A percentile compares a stretch with the other conserved stretches of the same genome.
Evolutionary conservation across 1,140 invertebrate genomes (phyloP).

Genomic region (Zaprionus gabonicus): DNA sequence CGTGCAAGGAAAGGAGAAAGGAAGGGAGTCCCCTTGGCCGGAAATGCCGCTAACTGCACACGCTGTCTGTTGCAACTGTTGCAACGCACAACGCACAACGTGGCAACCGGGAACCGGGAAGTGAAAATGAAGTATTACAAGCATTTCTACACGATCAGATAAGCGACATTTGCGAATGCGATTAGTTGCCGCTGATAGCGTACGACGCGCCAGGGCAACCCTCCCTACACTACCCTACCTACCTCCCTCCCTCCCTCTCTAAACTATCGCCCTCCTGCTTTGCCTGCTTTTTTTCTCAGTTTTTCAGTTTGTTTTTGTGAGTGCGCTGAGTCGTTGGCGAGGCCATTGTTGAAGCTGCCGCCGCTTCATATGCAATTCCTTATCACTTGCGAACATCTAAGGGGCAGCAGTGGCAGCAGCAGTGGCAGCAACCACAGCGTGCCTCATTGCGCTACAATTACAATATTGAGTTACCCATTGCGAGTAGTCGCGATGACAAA

Average conservation of each 20-base stretch:
- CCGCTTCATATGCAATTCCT: slow-evolving; percentile 73
- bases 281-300: not conserved
- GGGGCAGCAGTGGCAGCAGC: slow-evolving; percentile 54
- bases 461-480: slow-evolving; percentile 84
- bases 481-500: slow-evolving; percentile 36
- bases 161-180: slow-evolving; percentile 83
- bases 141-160: slow-evolving; percentile 84
- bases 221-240: slow-evolving; percentile 22
- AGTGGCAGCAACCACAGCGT: slow-evolving; percentile 50
- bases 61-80: slow-evolving; percentile 69
- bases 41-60: slow-evolving; percentile 82
- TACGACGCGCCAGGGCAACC: slow-evolving; percentile 46
- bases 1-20: not conserved
- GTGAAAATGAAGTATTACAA: slow-evolving; percentile 84
- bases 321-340: slow-evolving; percentile 34
- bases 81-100: slow-evolving; percentile 40
- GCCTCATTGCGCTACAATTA: slow-evolving; percentile 84
- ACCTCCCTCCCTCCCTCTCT: slow-evolving; percentile 13
- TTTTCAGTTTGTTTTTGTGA: slow-evolving; percentile 31
- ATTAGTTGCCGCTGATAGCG: slow-evolving; percentile 81
- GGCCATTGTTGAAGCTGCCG: slow-evolving; percentile 65
- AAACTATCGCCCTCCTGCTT: slow-evolving; percentile 9
- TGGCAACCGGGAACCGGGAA: slow-evolving; percentile 70
- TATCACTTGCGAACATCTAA: slow-evolving; percentile 84
- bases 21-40: slow-evolving; percentile 46